These are phyloP conservation scores for Pseudeuparius sepicola DNA, from an alignment of 2,888 invertebrate species.

Conservation along the genomic window DNA sequence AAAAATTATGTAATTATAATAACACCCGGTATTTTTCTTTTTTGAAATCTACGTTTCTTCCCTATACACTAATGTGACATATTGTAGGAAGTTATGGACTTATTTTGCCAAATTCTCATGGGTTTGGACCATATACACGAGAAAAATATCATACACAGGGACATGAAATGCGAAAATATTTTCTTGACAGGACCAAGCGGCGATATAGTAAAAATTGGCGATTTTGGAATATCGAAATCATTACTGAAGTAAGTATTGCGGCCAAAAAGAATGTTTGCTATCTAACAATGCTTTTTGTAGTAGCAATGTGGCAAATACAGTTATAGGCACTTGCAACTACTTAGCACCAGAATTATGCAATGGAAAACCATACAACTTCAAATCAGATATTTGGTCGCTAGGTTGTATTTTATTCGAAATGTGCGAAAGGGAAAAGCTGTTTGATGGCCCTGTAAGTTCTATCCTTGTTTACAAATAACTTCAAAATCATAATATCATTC, in stretches of 20 bases:
- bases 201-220: constrained; percentile 67
- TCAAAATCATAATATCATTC: too few relatives aligned
- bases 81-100: constrained; percentile 53
- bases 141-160: constrained; percentile 69
- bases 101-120: constrained; percentile 62
- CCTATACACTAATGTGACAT: constrained; percentile 8
- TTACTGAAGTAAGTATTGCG: constrained; percentile 46
- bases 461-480: constrained; percentile 5
- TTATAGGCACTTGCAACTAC: constrained; percentile 74
- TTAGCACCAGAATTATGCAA: constrained; percentile 78
- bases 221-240: constrained; percentile 77
- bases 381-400: constrained; percentile 80
- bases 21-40: too few relatives aligned
- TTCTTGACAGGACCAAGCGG: constrained; percentile 59
- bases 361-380: constrained; percentile 63
- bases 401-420: constrained; percentile 78
- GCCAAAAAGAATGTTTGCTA: constrained; percentile 5
- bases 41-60: too few relatives aligned
- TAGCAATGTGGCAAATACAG: constrained; percentile 49
- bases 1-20: too few relatives aligned
- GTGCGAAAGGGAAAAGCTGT: constrained; percentile 62
- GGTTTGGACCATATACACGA: constrained; percentile 74
- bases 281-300: constrained; percentile 35
- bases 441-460: constrained; percentile 56
- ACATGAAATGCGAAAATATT: constrained; percentile 79